Evolutionary conservation across 2,113 vertebrate species (phyloP), one percentile per base, ranked within the genome.

Genomic region (Columba livia): DNA sequence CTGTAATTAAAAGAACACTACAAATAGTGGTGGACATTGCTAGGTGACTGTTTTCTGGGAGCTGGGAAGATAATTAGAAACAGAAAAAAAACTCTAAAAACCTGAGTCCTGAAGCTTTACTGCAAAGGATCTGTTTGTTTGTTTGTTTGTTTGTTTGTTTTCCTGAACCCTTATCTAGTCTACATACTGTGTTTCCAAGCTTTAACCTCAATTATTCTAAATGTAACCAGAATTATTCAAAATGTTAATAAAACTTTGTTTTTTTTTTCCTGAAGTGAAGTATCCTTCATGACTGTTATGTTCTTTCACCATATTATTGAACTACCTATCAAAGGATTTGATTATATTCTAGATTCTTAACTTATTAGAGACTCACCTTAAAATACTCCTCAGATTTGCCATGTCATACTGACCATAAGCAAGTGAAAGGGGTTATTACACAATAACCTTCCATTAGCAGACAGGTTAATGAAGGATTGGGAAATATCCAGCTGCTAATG

Each of bases 401-500:
- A 0, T 70, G 54, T 70, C 40, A 56, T 42, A 61, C 9, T 54
- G 44, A 72, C 9, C 54, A 66, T 29, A 75, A 58, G 57, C 3
- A 62, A 89, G 34, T 75, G 48, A 85, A 93, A 94, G 53, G 25
- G 36, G 5, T 85, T 93, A 78, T 91, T 89, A 48, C 12, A 61
- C 24, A 85, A 40, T 25, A n/a, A 11, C n/a, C 15, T 79, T 89
- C 58, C 64, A 92, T 86, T 92, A 94, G 19, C 42, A 80, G 75
- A 77, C n/a, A 85, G n/a, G 31, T 94, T 60, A 88, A 0, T 60
- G 60, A 88, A 94, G 36, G 67, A 73, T 1, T 95, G 58, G 36
- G 78, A 93, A 96, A 90, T 71, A 91, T 80, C 79, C 81, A 96
- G 34, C 36, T 78, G 64, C 32, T 95, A 95, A 95, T 91, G 79